Conservation (phyloP, 2,113 vertebrate genomes). For the Steatornis caripensis region DNA sequence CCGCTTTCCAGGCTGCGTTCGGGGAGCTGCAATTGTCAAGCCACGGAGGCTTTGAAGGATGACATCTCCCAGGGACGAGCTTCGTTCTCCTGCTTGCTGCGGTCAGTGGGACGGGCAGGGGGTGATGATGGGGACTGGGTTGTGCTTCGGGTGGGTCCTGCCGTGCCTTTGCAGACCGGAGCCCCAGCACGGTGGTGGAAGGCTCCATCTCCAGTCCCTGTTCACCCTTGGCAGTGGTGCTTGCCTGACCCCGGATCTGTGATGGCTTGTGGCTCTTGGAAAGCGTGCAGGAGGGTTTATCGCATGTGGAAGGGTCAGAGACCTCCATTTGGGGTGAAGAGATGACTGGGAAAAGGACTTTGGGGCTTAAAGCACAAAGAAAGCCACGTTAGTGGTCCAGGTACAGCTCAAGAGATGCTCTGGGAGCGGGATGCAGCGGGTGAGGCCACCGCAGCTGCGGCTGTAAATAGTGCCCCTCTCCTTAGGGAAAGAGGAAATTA, state of each 20-base stretch:
- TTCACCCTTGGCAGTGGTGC: background rate
- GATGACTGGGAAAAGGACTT: background rate
- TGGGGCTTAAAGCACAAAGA: background rate
- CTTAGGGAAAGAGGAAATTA: background rate
- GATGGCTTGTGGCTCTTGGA: background rate
- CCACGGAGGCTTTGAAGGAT: background rate
- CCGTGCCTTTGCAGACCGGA: background rate
- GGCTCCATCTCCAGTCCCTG: background rate
- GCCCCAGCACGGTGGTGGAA: background rate
- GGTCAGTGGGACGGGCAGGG: accelerated
- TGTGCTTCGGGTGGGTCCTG: background rate
- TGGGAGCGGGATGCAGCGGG: background rate
- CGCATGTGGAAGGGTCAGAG: background rate
- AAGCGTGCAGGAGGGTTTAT: background rate
- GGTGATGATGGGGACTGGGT: accelerated
- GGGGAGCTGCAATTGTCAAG: background rate
- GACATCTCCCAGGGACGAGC: accelerated
- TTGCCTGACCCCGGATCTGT: accelerated
- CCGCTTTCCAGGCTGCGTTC: background rate
- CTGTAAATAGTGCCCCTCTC: conserved; percentile 20
- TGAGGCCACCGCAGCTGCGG: background rate
- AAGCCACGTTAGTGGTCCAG: background rate
- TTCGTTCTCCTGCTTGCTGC: background rate
- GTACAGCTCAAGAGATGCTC: background rate
- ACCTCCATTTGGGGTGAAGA: background rate